Percentiles rank a stretch among this genome's conserved stretches.
Evolutionary conservation across 35 echinoderm and acorn worm genomes (phyloP).

Genomic region (Hemicentrotus pulcherrimus): DNA sequence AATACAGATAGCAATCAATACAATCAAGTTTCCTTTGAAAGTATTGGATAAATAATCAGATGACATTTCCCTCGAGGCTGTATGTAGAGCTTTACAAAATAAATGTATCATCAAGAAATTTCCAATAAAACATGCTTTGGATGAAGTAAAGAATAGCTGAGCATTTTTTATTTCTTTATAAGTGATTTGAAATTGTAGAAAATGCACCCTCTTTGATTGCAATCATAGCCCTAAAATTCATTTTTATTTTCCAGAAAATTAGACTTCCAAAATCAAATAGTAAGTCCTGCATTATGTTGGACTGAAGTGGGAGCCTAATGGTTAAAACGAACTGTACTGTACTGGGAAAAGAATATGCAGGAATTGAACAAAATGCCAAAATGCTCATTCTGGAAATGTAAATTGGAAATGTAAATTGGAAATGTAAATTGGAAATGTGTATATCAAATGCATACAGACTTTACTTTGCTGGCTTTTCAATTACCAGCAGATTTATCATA

Average conservation of each 20-base stretch:
- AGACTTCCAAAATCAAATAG: too few relatives aligned
- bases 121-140: not conserved
- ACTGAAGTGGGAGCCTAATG: too few relatives aligned
- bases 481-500: slow-evolving; percentile 3
- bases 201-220: too few relatives aligned
- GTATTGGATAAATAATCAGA: not conserved
- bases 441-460: not conserved
- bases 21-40: not conserved
- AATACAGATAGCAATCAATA: not conserved
- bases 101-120: not conserved
- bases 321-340: not conserved
- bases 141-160: not conserved
- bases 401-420: not conserved
- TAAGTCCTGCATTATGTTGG: too few relatives aligned
- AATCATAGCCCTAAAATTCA: too few relatives aligned
- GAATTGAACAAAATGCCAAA: not conserved
- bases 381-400: not conserved
- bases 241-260: too few relatives aligned
- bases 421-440: too few relatives aligned
- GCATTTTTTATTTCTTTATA: too few relatives aligned
- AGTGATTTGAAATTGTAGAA: too few relatives aligned
- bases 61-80: not conserved
- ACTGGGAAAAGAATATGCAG: not conserved
- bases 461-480: not conserved
- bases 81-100: not conserved